Evolutionary conservation across 2,113 vertebrate genomes (phyloP).

Genomic region (Sinosuthora webbiana): DNA sequence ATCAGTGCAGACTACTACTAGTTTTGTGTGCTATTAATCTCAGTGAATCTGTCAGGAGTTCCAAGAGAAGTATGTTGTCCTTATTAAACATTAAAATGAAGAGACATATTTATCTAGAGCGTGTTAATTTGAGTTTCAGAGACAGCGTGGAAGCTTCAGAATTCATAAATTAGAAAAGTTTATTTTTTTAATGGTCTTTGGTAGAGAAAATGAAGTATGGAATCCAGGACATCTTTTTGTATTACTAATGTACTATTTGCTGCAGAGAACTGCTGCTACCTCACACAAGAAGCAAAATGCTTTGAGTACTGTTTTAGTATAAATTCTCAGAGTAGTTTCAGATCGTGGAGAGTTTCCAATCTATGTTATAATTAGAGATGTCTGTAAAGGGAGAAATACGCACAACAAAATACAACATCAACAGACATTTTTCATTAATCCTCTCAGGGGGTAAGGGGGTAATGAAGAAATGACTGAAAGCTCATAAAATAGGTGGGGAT

Average conservation of each 20-base stretch:
- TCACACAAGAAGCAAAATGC: not conserved
- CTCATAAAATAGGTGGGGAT: not conserved
- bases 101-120: conserved; percentile 49
- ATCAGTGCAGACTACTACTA: conserved; percentile 28
- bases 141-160: not conserved
- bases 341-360: not conserved
- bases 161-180: conserved; percentile 22
- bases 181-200: not conserved
- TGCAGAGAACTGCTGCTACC: not conserved
- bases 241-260: not conserved
- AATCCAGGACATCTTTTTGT: not conserved
- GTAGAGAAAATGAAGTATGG: not conserved
- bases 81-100: conserved; percentile 66
- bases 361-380: not conserved
- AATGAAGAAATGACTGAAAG: not conserved
- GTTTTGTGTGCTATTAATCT: conserved; percentile 55
- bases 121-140: conserved; percentile 34
- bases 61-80: conserved; percentile 32
- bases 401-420: not conserved
- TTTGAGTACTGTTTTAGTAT: not conserved
- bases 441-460: not conserved
- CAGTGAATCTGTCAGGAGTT: conserved; percentile 56
- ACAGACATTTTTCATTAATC: not conserved
- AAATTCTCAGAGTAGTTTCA: not conserved
- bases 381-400: not conserved